Percentiles rank a stretch among this genome's conserved stretches.
Conservation (phyloP, 92 coral and sea anemone genomes). For the Nematostella vectensis region DNA sequence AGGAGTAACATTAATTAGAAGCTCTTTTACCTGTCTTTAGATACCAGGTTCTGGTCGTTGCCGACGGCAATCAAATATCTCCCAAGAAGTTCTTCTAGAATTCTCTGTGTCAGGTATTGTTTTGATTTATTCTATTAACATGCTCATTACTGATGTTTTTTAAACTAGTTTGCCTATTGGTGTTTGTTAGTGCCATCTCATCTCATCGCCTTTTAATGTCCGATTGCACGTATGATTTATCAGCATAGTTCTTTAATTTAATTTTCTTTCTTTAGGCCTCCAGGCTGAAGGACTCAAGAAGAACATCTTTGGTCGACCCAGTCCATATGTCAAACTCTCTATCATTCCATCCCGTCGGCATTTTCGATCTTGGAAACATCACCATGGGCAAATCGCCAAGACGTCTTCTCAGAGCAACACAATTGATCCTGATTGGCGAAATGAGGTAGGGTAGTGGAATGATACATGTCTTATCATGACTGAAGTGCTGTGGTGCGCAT, state of each 20-base stretch:
- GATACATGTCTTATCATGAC: not conserved
- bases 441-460: conserved; percentile 76
- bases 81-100: conserved; percentile 57
- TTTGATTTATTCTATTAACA: no score
- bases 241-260: no score
- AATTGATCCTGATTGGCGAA: conserved; percentile 80
- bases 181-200: no score
- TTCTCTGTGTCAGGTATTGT: conserved; percentile 58
- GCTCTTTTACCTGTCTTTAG: not conserved
- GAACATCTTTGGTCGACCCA: conserved; percentile 91
- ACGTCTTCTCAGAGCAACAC: conserved; percentile 81
- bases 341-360: conserved; percentile 88
- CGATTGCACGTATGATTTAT: no score
- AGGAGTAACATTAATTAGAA: not conserved
- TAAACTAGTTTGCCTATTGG: no score
- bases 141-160: no score
- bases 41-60: conserved; percentile 21
- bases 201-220: no score
- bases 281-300: conserved; percentile 83
- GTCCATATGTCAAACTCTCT: conserved; percentile 91
- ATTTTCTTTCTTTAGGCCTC: conserved; percentile 29
- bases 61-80: conserved; percentile 37
- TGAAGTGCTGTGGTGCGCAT: no score
- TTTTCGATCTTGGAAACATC: conserved; percentile 87
- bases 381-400: conserved; percentile 95